Evolutionary conservation across 2,797 vertebrate genomes (phyloP).

Genomic region (Labeo calbasu): DNA sequence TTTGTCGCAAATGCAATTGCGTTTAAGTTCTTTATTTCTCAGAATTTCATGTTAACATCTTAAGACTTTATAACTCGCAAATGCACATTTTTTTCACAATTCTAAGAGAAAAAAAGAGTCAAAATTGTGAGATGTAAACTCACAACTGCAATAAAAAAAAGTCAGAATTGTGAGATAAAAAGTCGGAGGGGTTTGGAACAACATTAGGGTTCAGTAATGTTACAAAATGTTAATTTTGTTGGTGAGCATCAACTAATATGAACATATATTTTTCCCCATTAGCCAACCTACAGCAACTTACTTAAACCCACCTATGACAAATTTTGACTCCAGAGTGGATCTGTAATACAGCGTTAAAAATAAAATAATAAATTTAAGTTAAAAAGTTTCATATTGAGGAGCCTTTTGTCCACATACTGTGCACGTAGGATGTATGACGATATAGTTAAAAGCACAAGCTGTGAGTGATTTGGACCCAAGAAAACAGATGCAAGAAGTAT

Average conservation of each 20-base stretch:
- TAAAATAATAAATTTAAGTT: neutral
- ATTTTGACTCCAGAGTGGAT: neutral
- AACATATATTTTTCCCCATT: neutral
- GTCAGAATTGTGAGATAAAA: too few relatives aligned
- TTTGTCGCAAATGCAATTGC: too few relatives aligned
- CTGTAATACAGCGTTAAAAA: neutral
- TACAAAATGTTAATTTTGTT: neutral
- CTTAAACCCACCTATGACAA: neutral
- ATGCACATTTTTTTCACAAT: too few relatives aligned
- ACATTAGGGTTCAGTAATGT: neutral
- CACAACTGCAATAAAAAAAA: too few relatives aligned
- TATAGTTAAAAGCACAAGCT: conserved; percentile 13
- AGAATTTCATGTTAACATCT: too few relatives aligned
- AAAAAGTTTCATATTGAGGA: neutral
- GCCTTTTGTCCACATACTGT: neutral
- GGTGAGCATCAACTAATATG: neutral
- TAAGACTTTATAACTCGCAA: too few relatives aligned
- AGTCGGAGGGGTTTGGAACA: neutral
- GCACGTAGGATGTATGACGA: neutral
- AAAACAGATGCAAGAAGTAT: neutral
- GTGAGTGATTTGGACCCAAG: neutral
- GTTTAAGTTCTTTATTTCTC: too few relatives aligned
- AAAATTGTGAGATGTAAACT: too few relatives aligned
- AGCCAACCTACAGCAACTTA: neutral
- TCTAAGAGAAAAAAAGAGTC: too few relatives aligned